Base-by-base conservation (phyloP, 2,888 invertebrate genomes). In the Hermaeophaga mercurialis region DNA sequence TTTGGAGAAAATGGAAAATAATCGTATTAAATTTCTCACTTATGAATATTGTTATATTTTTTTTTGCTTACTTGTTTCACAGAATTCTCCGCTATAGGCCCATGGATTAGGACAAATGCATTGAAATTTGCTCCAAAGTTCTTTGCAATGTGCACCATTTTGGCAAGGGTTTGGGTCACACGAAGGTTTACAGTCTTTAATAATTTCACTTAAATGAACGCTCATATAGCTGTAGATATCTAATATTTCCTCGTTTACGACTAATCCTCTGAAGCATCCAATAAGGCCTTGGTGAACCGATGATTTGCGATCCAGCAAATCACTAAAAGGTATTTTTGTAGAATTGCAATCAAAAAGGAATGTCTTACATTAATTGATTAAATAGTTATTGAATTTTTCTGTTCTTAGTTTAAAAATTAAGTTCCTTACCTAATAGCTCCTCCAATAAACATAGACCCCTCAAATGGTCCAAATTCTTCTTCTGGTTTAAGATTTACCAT, bases 101-200 rank as follows among this genome's bases (percentile, higher is more conserved):
- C 94, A 93, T 33, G 87, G 87, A 78, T 96, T 96, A 66, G 88
- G 88, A 79, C 96, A 96, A 63, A 91, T 88, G 75, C 96, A 96
- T 70, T 91, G 89, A 68, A 94, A 96, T 22, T 89, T 89, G 59
- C 93, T 94, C 95, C 95, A 96, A 0, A 91, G 80, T 74, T 96
- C 94, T 69, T 92, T 92, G 74, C 93, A 96, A 62, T 85, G 86
- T 0, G 94, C 96, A 39, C 89, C 92, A 75, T 96, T 95, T 75
- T 90, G 88, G 74, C 96, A 96, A 6, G 95, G 95, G 73, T 94
- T 94, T 0, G 94, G 94, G 63, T 93, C 92, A 77, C 96, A 96
- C 0, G 94, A 94, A 0, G 95, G 94, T 73, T 91, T 92, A 74
- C 96, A 96, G 73, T 94, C 94, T 74, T 91, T 90, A 58, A 93